phyloP scores from a whole-genome alignment of 2,797 vertebrate species.

The Spheniscus humboldti region DNA sequence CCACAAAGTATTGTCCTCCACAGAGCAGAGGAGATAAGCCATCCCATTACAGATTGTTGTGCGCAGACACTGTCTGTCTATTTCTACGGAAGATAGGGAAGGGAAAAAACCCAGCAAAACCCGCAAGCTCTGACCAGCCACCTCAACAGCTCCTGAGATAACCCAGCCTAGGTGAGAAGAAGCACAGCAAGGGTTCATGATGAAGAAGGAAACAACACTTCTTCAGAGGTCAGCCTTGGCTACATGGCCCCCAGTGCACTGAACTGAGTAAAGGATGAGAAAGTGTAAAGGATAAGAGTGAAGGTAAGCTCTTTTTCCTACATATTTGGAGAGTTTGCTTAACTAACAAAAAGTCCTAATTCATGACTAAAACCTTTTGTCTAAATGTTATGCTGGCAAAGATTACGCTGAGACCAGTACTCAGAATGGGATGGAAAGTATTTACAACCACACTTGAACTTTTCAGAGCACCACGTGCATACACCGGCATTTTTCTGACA shows the following conservation, averaged over 20 bases:
- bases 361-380: not conserved
- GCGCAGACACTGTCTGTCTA: not conserved
- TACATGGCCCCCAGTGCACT: not conserved
- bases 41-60: fast-evolving
- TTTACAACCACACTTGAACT: not conserved
- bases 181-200: not conserved
- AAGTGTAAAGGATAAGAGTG: not conserved
- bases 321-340: not conserved
- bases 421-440: not conserved
- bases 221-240: not conserved
- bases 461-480: not conserved
- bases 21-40: not conserved
- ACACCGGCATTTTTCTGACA: not conserved
- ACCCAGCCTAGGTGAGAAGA: not conserved
- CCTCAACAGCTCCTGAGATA: not conserved
- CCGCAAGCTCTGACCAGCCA: not conserved
- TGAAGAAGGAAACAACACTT: not conserved
- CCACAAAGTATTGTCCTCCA: not conserved
- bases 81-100: not conserved
- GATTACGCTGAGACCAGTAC: not conserved
- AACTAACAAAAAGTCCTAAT: not conserved
- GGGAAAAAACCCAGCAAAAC: not conserved
- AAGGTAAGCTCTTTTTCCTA: conserved; percentile 28
- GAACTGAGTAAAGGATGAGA: not conserved
- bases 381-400: not conserved